Evolutionary conservation across 2,113 vertebrate species (phyloP).

Genomic region (Chrysochloris asiatica): DNA sequence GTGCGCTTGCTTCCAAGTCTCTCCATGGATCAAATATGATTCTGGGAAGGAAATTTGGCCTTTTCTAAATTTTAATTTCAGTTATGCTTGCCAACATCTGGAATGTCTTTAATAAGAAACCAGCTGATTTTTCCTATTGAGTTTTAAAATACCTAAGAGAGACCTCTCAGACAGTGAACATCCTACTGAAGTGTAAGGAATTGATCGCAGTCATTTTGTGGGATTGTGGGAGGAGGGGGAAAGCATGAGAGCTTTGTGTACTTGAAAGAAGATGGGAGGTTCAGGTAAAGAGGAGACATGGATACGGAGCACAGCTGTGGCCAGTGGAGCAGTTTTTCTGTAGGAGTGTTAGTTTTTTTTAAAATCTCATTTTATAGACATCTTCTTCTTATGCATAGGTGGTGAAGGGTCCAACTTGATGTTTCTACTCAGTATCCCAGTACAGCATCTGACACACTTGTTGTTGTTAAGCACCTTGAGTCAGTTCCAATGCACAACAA

Average conservation of each 20-base stretch:
- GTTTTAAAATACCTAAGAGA: slow-evolving; percentile 34
- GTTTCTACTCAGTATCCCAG: background rate
- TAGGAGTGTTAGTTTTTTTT: background rate
- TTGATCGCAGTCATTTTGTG: background rate
- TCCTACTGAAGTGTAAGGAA: background rate
- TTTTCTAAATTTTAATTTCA: slow-evolving; percentile 32
- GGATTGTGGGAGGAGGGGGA: background rate
- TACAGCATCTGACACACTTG: background rate
- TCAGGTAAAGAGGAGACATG: background rate
- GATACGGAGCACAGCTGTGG: background rate
- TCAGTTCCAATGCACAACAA: too few species aligned
- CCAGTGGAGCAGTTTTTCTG: background rate
- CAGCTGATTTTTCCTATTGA: background rate
- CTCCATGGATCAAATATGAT: background rate
- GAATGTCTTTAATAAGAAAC: slow-evolving; percentile 7
- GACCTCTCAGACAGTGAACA: background rate
- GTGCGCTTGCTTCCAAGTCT: background rate
- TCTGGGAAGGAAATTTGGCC: slow-evolving; percentile 16
- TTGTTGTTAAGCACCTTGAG: too few species aligned
- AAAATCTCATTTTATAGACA: background rate
- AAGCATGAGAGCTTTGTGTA: background rate
- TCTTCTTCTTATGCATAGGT: background rate
- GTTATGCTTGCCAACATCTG: background rate
- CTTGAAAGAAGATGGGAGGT: background rate
- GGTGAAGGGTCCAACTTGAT: background rate